These are phyloP conservation scores for Brachyistius frenatus DNA, from an alignment of 2,113 vertebrate species.

Conservation along the genomic window DNA sequence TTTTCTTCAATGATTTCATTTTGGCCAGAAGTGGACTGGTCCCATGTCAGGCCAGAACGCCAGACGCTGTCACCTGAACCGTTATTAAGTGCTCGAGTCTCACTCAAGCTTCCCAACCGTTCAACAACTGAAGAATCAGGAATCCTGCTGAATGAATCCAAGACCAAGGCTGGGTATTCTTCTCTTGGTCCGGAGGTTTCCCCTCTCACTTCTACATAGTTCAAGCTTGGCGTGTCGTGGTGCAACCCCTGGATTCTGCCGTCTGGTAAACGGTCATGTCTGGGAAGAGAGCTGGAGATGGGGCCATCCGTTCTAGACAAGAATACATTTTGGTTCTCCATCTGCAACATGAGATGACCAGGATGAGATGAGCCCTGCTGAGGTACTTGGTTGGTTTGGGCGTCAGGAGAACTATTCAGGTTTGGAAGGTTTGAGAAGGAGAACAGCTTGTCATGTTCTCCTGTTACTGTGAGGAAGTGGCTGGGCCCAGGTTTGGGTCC, in stretches of 20 bases:
- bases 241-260: neutral
- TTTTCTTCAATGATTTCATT: neutral
- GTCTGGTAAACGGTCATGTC: neutral
- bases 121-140: conserved; percentile 1
- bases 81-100: neutral
- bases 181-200: neutral
- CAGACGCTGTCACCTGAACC: neutral
- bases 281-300: neutral
- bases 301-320: neutral
- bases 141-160: neutral
- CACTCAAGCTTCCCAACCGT: neutral
- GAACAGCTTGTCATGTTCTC: neutral
- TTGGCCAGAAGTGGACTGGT: neutral
- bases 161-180: neutral
- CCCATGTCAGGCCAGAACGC: neutral
- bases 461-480: conserved; percentile 7
- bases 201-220: neutral
- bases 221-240: neutral
- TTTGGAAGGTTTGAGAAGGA: neutral
- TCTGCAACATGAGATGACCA: neutral
- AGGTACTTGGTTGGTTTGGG: neutral
- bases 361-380: neutral
- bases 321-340: neutral
- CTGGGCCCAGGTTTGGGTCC: neutral
- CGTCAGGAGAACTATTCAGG: neutral